Base-by-base conservation (phyloP, 2,797 vertebrate species). In the Cebuella pygmaea region DNA sequence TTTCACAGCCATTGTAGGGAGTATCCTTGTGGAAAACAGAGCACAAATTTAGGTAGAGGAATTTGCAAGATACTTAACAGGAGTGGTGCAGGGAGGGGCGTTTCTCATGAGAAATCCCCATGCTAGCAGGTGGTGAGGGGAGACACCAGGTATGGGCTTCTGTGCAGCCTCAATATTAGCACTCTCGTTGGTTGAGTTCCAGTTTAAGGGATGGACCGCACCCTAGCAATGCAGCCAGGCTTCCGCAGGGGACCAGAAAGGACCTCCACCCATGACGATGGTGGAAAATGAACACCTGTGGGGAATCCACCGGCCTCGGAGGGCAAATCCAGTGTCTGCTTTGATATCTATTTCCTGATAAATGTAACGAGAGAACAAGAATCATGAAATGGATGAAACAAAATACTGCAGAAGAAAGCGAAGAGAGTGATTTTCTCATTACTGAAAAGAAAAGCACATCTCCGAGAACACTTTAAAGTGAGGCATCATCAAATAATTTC, bases 91-190 rank as follows among this genome's bases (percentile, higher is more conserved):
- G 24, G 24, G 12, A 46, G 1, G 2, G 0, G 2, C 2, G 0
- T 10, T 70, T 9, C 8, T 1, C 3, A 3, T 1, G 9, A 72
- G 78, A 7, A 36, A 12, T 26, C 1, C 6, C 19, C 44, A 5
- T 3, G 2, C 7, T 52, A 3, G 4, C 6, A 3, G 2, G 13
- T 85, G 20, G n/a, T 67, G 26, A 39, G 8, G n/a, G 36, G 2
- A 76, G 2, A 41, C 0, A 33, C 0, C 2, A 27, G 27, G 57
- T 10, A 5, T 19, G 27, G 3, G 17, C 14, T 61, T 5, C 39
- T 1, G 2, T 4, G 4, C 19, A 9, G 19, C 20, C 26, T 57
- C 30, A 19, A 0, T 41, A 3, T 0, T 14, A 3, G 2, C 4
- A 27, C 20, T 57, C 5, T 50, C 15, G 9, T 11, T 2, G 9